phyloP scores from a whole-genome alignment of 1,140 invertebrate species.

The Apis dorsata region DNA sequence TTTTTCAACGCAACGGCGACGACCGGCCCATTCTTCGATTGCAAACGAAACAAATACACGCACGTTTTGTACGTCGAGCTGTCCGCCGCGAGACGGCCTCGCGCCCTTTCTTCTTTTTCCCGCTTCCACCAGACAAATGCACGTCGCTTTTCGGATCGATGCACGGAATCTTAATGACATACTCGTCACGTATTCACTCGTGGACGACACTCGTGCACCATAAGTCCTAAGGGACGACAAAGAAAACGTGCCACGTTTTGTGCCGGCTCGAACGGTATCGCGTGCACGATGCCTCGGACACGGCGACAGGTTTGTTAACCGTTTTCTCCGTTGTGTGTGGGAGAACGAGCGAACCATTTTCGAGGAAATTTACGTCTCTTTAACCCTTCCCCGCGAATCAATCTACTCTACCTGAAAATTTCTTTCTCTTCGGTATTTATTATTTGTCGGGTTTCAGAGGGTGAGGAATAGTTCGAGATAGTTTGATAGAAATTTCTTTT shows the following conservation, averaged over 20 bases:
- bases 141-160: slow-evolving; percentile 46
- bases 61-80: background rate
- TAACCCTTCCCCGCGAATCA: background rate
- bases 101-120: slow-evolving; percentile 33
- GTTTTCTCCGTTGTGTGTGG: background rate
- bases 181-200: slow-evolving; percentile 38
- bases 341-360: background rate
- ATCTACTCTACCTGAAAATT: too few species aligned
- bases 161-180: slow-evolving; percentile 47
- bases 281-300: background rate
- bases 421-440: too few species aligned
- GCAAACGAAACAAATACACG: slow-evolving; percentile 25
- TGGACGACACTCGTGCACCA: slow-evolving; percentile 11
- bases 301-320: background rate
- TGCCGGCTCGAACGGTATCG: slow-evolving; percentile 27
- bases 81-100: background rate
- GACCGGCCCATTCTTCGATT: slow-evolving; percentile 33
- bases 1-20: slow-evolving; percentile 20
- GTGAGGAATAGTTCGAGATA: too few species aligned
- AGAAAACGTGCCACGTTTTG: slow-evolving; percentile 31
- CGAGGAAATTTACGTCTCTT: background rate
- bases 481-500: too few species aligned
- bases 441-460: background rate
- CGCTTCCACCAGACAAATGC: slow-evolving; percentile 51
- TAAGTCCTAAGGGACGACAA: slow-evolving; percentile 10